Evolutionary conservation across 2,797 vertebrate genomes (phyloP).

Genomic region (Neoniphon sammara): DNA sequence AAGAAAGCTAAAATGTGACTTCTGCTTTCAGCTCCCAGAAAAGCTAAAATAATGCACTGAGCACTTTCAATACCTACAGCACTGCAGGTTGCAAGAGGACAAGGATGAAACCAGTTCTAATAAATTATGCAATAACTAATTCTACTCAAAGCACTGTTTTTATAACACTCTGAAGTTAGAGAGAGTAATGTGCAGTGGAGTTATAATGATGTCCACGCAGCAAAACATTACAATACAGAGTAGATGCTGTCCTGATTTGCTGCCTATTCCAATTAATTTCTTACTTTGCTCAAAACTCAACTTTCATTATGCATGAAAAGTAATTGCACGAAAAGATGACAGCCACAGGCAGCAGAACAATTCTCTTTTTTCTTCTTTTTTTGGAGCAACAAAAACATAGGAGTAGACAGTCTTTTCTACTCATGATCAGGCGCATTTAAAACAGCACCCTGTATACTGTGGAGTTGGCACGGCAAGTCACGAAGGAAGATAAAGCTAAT

Average conservation of each 20-base stretch:
- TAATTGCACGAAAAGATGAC: not conserved
- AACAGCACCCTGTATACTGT: not conserved
- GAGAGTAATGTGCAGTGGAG: slow-evolving; percentile 1
- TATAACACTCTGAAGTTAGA: slow-evolving; percentile 24
- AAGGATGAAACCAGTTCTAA: not conserved
- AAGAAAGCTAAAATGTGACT: not conserved
- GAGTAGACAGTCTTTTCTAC: not conserved
- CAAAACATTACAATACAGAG: not conserved
- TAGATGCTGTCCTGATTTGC: not conserved
- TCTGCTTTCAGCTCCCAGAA: slow-evolving; percentile 24
- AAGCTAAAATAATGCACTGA: not conserved
- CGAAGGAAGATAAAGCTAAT: not conserved
- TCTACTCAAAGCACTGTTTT: slow-evolving; percentile 10
- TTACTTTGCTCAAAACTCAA: not conserved
- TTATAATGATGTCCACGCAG: not conserved
- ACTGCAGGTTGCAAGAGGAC: slow-evolving; percentile 8
- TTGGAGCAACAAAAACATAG: no score
- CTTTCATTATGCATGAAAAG: not conserved
- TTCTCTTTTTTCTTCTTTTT: no score
- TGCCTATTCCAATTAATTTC: not conserved
- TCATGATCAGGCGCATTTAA: not conserved
- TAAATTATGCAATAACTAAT: slow-evolving; percentile 29
- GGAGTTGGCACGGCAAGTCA: not conserved
- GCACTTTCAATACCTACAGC: no score
- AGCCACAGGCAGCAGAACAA: not conserved